Conservation (phyloP, 2,113 vertebrate genomes). For the Oceanodroma tethys region DNA sequence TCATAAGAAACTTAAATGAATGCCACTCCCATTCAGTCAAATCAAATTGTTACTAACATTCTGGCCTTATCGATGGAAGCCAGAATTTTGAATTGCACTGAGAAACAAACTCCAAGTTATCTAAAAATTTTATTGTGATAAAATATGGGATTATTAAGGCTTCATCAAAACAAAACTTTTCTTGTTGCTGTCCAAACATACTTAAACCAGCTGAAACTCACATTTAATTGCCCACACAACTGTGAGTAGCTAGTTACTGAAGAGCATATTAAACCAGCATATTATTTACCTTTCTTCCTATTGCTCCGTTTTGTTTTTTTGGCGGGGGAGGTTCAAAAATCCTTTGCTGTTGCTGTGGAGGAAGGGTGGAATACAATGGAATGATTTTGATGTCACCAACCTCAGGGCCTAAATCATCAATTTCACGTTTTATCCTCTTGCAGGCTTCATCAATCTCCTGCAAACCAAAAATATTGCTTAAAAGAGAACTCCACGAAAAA, state of each 20-base stretch:
- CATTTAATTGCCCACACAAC: neutral
- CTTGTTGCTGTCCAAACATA: neutral
- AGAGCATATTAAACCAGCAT: neutral
- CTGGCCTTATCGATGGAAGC: fast-evolving
- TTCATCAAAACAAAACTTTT: neutral
- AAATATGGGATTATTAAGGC: neutral
- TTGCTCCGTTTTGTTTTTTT: constrained; percentile 90
- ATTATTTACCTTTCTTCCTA: constrained; percentile 89
- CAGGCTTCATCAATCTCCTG: constrained; percentile 98
- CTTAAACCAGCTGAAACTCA: neutral
- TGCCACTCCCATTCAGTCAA: neutral
- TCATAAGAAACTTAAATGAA: neutral
- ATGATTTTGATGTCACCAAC: constrained; percentile 98
- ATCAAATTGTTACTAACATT: neutral
- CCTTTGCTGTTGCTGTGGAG: constrained; percentile 93
- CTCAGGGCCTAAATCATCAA: constrained; percentile 93
- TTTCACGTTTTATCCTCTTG: constrained; percentile 96
- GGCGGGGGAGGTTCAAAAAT: constrained; percentile 96
- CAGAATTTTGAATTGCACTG: neutral
- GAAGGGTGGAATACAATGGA: constrained; percentile 94
- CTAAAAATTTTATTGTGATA: neutral
- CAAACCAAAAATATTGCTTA: constrained; percentile 22
- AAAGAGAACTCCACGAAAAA: neutral
- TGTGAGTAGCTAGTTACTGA: neutral
- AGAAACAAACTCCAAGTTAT: neutral